Evolutionary conservation across 1,140 invertebrate genomes (phyloP), one percentile per base, ranked within the genome.

Genomic region (Oncopeltus fasciatus): DNA sequence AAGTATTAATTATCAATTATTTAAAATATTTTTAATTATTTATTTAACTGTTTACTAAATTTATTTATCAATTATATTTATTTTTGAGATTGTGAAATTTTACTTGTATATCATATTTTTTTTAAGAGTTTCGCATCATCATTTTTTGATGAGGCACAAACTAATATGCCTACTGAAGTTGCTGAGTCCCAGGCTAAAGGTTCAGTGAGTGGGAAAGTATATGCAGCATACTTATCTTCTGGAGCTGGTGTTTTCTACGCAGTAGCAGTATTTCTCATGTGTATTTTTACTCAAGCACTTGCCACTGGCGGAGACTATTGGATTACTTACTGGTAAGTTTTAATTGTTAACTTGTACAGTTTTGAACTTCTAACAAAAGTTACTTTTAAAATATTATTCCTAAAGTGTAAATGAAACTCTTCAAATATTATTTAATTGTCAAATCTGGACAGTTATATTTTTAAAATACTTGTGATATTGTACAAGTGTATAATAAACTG

Each of bases 221-320:
- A 90, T 68, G 67, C 67, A 24, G 73, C 81, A 24, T 92, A 90
- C 69, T 83, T 90, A 62, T 74, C 70, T 8, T 80, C 85, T 1
- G 83, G 86, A 2, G 82, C 82, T 1, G 79, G 81, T 64, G 79
- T 77, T 64, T 74, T 75, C 27, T 65, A 84, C 2, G 69, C 88
- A 11, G 58, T 78, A 0, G 66, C 81, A 0, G 76, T 88, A 0
- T 57, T 82, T 0, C 1, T 84, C 0, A 68, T 84, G 8, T 86
- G 84, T 63, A 56, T 87, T 4, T 21, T 82, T 0, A 81, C 86
- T 0, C 86, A 90, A 71, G 69, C 78, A 0, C 73, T 82, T 26
- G 86, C 83, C 14, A 85, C 85, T n/a, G 75, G 78, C 16, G 81
- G 84, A 66, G 88, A 91, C 70, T 86, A 83, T 61, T 92, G 88